Percentiles rank a stretch among this genome's conserved stretches.
Evolutionary conservation across 2,797 vertebrate genomes (phyloP).

Genomic region (Sphenodon punctatus): DNA sequence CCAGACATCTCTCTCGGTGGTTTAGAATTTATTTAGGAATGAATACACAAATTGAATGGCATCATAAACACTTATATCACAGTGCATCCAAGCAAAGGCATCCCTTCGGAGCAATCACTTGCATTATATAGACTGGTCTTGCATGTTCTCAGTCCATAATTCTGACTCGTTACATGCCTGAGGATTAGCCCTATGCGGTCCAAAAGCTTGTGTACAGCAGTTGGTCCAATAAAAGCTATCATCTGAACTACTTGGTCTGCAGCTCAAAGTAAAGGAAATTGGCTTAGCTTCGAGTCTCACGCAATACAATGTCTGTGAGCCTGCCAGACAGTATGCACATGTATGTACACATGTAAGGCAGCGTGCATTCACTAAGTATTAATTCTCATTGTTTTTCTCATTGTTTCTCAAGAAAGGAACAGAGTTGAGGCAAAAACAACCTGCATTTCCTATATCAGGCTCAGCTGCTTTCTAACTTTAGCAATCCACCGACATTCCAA

Average conservation of each 20-base stretch:
- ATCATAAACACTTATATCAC: background rate
- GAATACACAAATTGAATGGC: background rate
- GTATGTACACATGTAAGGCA: too few species aligned
- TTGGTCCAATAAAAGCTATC: too few species aligned
- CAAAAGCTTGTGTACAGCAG: too few species aligned
- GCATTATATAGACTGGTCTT: too few species aligned
- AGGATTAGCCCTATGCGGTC: too few species aligned
- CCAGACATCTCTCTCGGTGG: background rate
- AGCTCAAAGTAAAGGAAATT: conserved; percentile 9
- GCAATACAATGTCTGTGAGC: background rate
- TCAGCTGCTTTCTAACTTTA: conserved; percentile 59
- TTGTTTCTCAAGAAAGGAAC: conserved; percentile 16
- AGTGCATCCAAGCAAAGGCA: too few species aligned
- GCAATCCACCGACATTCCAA: conserved; percentile 61
- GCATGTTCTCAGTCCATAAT: too few species aligned
- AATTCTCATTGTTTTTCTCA: conserved; percentile 22
- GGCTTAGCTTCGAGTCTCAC: background rate
- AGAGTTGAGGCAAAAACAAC: conserved; percentile 46
- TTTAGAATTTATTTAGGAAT: conserved; percentile 8
- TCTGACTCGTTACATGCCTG: too few species aligned
- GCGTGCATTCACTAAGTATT: too few species aligned
- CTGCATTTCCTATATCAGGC: conserved; percentile 50
- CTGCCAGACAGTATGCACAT: background rate
- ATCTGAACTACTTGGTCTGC: too few species aligned
- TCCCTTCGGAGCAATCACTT: too few species aligned